These are phyloP conservation scores for Montipora capricornis DNA, from an alignment of 64 coral and sea anemone genomes.

Conservation along the genomic window DNA sequence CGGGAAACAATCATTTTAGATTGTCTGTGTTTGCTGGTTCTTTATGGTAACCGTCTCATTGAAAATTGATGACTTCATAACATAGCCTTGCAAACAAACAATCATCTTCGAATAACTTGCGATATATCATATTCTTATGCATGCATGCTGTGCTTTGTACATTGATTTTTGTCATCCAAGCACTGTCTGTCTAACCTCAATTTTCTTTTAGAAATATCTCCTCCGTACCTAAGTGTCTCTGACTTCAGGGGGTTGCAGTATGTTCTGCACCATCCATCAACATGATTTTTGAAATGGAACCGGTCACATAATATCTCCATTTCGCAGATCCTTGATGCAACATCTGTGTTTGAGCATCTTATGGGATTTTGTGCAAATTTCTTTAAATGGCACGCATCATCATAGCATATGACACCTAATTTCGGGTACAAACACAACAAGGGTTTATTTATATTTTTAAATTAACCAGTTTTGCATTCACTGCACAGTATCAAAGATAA, in stretches of 20 bases:
- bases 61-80: no score
- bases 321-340: background rate
- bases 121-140: background rate
- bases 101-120: no score
- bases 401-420: no score
- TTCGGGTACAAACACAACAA: no score
- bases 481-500: no score
- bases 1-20: no score
- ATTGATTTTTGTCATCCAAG: background rate
- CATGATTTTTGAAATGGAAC: constrained; percentile 47
- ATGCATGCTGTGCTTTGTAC: background rate
- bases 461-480: no score
- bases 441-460: no score
- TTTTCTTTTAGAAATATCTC: background rate
- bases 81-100: no score
- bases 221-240: constrained; percentile 12
- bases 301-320: constrained; percentile 37
- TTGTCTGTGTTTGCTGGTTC: no score
- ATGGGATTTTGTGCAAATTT: constrained; percentile 1
- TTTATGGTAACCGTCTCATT: no score
- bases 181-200: background rate
- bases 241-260: constrained; percentile 19
- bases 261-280: constrained; percentile 18
- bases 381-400: no score
- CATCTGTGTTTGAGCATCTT: background rate